A percentile compares a stretch with the other conserved stretches of the same genome.
These are phyloP conservation scores for Cotesia vestalis DNA, from an alignment of 1,140 invertebrate genomes.

Conservation along the genomic window DNA sequence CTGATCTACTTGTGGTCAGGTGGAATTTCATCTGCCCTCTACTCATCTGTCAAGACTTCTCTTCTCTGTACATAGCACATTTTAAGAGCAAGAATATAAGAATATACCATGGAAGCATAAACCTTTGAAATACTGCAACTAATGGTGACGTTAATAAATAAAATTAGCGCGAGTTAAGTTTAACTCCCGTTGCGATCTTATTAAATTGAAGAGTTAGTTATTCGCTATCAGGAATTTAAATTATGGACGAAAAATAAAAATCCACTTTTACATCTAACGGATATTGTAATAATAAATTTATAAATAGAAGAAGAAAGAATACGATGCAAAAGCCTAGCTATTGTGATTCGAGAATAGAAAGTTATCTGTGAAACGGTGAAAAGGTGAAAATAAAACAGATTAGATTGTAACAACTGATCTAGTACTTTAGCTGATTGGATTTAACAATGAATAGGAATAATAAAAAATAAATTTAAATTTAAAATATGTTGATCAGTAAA, in stretches of 20 bases:
- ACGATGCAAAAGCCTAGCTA: slow-evolving; percentile 28
- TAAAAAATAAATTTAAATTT: slow-evolving; percentile 18
- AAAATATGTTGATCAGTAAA: slow-evolving; percentile 16
- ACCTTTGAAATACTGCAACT: slow-evolving; percentile 19
- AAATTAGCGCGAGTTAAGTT: background rate
- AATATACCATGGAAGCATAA: background rate
- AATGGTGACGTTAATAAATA: slow-evolving; percentile 16
- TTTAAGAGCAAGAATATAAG: slow-evolving; percentile 22
- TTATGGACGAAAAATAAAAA: slow-evolving; percentile 21
- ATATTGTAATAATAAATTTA: background rate
- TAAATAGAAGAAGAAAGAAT: background rate
- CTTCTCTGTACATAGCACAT: too few relatives aligned
- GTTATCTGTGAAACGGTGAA: slow-evolving; percentile 46
- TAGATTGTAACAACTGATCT: slow-evolving; percentile 40
- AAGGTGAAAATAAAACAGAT: slow-evolving; percentile 48
- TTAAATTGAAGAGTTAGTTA: too few relatives aligned
- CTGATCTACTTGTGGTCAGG: slow-evolving; percentile 39
- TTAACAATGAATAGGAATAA: slow-evolving; percentile 1
- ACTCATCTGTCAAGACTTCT: slow-evolving; percentile 6
- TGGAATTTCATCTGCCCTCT: slow-evolving; percentile 39
- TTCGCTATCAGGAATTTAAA: background rate
- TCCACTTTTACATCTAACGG: background rate
- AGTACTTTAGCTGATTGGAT: slow-evolving; percentile 19
- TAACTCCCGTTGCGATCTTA: background rate
- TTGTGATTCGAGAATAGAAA: slow-evolving; percentile 53